Conservation (phyloP, 2,888 invertebrate genomes). For the Anodontia alba region DNA sequence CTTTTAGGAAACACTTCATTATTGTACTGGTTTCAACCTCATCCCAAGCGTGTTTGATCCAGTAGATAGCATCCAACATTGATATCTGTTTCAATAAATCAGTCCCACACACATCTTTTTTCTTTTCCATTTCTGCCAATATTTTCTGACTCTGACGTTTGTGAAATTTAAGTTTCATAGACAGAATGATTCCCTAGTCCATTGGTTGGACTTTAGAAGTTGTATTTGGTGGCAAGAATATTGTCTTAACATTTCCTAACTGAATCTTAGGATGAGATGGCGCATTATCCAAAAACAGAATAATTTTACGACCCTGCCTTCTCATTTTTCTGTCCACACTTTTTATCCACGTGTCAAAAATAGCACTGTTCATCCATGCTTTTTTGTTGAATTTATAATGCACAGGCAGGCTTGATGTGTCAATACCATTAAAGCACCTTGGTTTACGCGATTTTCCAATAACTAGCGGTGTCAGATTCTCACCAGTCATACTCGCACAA, state of each 20-base stretch:
- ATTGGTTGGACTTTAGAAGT: constrained; percentile 8
- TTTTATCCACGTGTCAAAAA: neutral
- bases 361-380: neutral
- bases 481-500: constrained; percentile 29
- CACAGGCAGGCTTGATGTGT: neutral
- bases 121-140: constrained; percentile 23
- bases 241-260: neutral
- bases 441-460: constrained; percentile 42
- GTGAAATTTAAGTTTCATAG: constrained; percentile 18
- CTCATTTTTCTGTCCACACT: neutral
- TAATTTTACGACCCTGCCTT: neutral
- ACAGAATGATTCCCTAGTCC: neutral
- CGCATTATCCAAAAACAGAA: neutral
- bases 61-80: constrained; percentile 49
- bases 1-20: constrained; percentile 21
- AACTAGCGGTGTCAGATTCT: constrained; percentile 41
- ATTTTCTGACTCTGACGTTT: constrained; percentile 31
- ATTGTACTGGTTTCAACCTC: constrained; percentile 17
- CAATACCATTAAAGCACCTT: neutral
- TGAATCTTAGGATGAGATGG: neutral
- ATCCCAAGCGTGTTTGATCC: constrained; percentile 32
- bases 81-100: neutral
- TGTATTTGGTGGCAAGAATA: constrained; percentile 1
- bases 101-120: neutral
- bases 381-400: neutral